phyloP scores from a whole-genome alignment of 2,113 vertebrate genomes.

The Nothocercus nigrocapillus region DNA sequence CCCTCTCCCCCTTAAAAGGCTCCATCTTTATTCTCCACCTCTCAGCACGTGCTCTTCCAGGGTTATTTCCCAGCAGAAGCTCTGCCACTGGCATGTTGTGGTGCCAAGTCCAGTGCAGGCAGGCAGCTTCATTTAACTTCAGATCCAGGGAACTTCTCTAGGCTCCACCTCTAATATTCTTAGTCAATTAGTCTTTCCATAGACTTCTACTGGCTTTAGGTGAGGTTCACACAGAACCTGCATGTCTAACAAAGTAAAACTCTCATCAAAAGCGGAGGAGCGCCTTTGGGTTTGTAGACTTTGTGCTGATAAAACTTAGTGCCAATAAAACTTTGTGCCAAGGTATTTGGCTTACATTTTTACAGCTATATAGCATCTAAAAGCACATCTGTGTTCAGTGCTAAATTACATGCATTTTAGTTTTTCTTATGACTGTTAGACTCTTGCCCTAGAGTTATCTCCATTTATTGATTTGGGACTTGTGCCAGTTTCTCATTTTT shows the following conservation, averaged over 20 bases:
- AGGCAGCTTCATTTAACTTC: not conserved
- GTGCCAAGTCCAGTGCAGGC: too few relatives aligned
- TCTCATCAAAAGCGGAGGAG: not conserved
- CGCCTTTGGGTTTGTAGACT: not conserved
- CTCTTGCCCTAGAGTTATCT: conserved; percentile 22
- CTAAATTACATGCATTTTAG: conserved; percentile 25
- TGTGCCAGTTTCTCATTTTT: conserved; percentile 55
- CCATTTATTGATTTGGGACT: conserved; percentile 68
- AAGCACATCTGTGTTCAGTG: not conserved
- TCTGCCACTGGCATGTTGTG: too few relatives aligned
- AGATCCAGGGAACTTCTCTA: not conserved
- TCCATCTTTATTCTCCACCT: not conserved
- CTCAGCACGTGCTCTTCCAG: too few relatives aligned
- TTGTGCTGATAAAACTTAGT: not conserved
- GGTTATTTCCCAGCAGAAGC: too few relatives aligned
- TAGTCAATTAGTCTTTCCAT: not conserved
- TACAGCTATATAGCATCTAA: not conserved
- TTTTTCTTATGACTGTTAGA: conserved; percentile 36
- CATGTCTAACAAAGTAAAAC: not conserved
- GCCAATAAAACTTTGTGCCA: not conserved
- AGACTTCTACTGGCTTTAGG: not conserved
- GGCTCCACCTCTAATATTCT: not conserved
- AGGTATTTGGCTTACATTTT: conserved; percentile 1
- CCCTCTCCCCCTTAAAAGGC: not conserved
- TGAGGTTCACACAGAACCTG: not conserved